Evolutionary conservation across 2,888 invertebrate species (phyloP).

Genomic region (Patella caerulea): DNA sequence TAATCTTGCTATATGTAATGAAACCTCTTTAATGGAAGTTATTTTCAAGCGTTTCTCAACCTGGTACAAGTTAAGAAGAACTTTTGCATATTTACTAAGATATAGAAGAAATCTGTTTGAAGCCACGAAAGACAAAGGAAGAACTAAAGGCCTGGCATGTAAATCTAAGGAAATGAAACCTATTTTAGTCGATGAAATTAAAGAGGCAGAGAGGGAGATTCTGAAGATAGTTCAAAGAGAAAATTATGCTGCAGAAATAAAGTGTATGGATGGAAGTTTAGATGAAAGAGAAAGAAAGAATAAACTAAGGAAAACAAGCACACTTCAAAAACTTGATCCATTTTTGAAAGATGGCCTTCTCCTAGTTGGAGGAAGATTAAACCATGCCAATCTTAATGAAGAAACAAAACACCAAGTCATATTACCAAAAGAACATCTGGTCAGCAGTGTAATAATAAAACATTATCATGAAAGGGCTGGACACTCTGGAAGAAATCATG

Average conservation of each 20-base stretch:
- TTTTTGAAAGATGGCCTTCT: background rate
- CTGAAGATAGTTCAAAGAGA: background rate
- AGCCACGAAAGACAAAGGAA: background rate
- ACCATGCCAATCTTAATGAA: background rate
- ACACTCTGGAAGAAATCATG: background rate
- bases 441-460: slow-evolving; percentile 15
- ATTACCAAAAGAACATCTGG: slow-evolving; percentile 14
- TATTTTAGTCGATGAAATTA: background rate
- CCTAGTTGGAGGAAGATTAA: slow-evolving; percentile 11
- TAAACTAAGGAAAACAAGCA: background rate
- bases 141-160: background rate
- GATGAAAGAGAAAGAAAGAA: background rate
- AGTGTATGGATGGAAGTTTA: background rate
- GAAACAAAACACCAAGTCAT: slow-evolving; percentile 17
- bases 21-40: background rate
- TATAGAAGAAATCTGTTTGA: background rate
- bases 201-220: slow-evolving; percentile 7
- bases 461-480: slow-evolving; percentile 4
- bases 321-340: slow-evolving; percentile 8
- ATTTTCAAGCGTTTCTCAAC: background rate
- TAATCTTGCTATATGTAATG: background rate
- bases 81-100: background rate
- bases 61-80: slow-evolving; percentile 3
- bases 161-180: background rate
- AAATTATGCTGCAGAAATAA: background rate